Evolutionary conservation across 2,113 vertebrate genomes (phyloP).

Genomic region (Pluvianellus socialis): DNA sequence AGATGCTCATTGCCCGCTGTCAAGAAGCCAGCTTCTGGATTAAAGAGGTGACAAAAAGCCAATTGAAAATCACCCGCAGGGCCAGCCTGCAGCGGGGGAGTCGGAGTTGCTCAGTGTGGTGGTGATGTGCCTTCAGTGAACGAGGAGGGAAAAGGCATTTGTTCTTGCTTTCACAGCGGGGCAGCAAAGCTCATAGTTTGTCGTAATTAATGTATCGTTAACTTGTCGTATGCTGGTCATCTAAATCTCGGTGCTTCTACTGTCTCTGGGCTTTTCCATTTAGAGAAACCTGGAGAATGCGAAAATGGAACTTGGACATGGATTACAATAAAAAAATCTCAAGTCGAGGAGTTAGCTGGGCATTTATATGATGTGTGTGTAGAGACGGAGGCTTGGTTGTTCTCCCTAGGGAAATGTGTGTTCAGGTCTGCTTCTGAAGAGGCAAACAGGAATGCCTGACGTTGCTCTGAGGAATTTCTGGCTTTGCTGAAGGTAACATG

Average conservation of each 20-base stretch:
- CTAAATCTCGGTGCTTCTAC: background rate
- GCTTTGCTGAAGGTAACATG: accelerated
- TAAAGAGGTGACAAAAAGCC: background rate
- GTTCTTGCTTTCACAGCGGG: background rate
- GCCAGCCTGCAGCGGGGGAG: background rate
- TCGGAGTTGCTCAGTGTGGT: background rate
- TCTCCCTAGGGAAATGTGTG: background rate
- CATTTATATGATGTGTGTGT: background rate
- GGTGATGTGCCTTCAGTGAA: background rate
- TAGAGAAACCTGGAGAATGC: background rate
- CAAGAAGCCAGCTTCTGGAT: background rate
- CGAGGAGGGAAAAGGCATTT: background rate
- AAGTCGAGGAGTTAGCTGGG: background rate
- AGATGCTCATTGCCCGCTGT: background rate
- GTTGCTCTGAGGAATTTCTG: background rate
- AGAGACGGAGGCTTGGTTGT: background rate
- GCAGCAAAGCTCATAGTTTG: background rate
- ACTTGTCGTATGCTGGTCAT: slow-evolving; percentile 1
- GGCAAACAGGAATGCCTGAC: background rate
- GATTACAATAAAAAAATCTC: background rate
- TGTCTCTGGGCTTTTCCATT: background rate
- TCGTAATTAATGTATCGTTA: slow-evolving; percentile 9
- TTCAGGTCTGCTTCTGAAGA: background rate
- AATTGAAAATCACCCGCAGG: background rate
- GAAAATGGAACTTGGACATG: background rate